Percentiles rank a stretch among this genome's conserved stretches.
Evolutionary conservation across 2,113 vertebrate genomes (phyloP).

Genomic region (Plecturocebus donacophilus): DNA sequence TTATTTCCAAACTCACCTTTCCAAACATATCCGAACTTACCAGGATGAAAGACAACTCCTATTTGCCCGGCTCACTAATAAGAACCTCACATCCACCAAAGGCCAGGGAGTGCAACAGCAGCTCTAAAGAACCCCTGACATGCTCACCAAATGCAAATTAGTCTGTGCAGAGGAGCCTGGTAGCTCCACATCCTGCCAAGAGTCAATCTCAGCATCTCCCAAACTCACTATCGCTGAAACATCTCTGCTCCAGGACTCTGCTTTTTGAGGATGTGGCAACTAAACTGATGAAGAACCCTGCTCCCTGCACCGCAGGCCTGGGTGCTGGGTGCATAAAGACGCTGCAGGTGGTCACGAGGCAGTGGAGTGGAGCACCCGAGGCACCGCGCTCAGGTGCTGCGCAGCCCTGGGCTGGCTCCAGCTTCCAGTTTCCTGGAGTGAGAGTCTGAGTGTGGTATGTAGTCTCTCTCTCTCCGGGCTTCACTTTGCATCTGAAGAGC

Average conservation of each 20-base stretch:
- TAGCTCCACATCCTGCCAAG: rapidly evolving
- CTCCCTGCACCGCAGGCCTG: neutral
- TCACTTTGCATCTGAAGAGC: neutral
- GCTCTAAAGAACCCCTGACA: too few species aligned
- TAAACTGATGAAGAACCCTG: too few species aligned
- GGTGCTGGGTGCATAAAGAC: neutral
- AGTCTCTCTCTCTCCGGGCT: neutral
- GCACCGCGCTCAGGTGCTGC: neutral
- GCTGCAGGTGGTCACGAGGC: rapidly evolving
- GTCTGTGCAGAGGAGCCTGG: rapidly evolving
- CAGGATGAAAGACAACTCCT: neutral
- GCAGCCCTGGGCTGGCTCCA: neutral
- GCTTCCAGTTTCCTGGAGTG: neutral
- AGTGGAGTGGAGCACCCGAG: rapidly evolving
- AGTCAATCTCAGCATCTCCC: neutral
- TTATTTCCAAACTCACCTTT: neutral
- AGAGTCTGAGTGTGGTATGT: rapidly evolving
- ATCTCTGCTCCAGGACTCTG: neutral
- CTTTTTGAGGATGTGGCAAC: neutral
- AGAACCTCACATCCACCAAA: neutral
- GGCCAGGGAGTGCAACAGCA: rapidly evolving
- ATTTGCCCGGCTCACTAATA: neutral
- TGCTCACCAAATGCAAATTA: neutral
- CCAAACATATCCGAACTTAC: too few species aligned
- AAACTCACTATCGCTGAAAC: neutral